phyloP scores from a whole-genome alignment of 2,888 invertebrate genomes.

The Melanotus villosus region DNA sequence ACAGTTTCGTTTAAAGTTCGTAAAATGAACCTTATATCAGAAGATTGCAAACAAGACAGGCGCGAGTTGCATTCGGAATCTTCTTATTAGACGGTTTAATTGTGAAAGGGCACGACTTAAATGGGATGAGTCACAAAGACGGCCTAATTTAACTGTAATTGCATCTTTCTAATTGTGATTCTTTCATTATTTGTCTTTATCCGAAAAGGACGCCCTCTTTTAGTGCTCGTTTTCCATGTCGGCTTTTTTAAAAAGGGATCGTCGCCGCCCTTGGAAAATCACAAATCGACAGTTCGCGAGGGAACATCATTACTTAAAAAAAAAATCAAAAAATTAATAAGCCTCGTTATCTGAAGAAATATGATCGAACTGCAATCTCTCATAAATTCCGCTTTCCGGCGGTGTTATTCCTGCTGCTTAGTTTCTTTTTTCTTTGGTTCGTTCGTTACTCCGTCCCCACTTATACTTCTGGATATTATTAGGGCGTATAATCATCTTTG shows the following conservation, averaged over 20 bases:
- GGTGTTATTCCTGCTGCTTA: slow-evolving; percentile 17
- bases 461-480: slow-evolving; percentile 42
- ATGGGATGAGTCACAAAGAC: slow-evolving; percentile 39
- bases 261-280: not conserved
- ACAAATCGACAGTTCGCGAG: not conserved
- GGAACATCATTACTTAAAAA: not conserved
- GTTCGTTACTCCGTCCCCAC: slow-evolving; percentile 16
- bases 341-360: slow-evolving; percentile 40
- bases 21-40: slow-evolving; percentile 17
- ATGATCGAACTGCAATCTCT: slow-evolving; percentile 33
- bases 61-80: slow-evolving; percentile 37
- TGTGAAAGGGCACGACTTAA: slow-evolving; percentile 37
- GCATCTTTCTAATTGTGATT: slow-evolving; percentile 43
- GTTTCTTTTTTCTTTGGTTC: slow-evolving; percentile 31
- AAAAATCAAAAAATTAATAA: slow-evolving; percentile 31
- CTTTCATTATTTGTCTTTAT: slow-evolving; percentile 39
- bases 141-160: slow-evolving; percentile 45
- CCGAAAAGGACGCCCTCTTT: slow-evolving; percentile 18
- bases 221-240: slow-evolving; percentile 10
- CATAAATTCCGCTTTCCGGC: slow-evolving; percentile 37
- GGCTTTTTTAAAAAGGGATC: too few relatives aligned
- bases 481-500: slow-evolving; percentile 42
- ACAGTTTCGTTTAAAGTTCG: slow-evolving; percentile 11
- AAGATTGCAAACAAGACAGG: slow-evolving; percentile 21
- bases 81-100: slow-evolving; percentile 38